Evolutionary conservation across 64 coral and sea anemone genomes (phyloP).

Genomic region (Montipora capricornis): DNA sequence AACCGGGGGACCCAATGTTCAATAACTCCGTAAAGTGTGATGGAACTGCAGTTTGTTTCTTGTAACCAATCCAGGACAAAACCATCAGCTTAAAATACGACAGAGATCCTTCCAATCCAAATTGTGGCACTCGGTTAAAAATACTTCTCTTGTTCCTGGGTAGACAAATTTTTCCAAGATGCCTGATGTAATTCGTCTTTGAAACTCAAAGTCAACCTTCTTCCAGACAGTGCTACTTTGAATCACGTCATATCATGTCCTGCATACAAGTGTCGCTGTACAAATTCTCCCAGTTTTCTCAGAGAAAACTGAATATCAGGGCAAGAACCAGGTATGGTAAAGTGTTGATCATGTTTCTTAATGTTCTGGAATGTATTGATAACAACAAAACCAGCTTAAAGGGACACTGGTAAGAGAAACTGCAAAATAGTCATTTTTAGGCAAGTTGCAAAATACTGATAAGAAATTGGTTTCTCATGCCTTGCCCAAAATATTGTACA

Average conservation of each 20-base stretch:
- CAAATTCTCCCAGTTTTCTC: background rate
- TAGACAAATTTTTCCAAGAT: constrained; percentile 34
- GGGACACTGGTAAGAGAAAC: too few relatives aligned
- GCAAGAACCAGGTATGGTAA: constrained; percentile 8
- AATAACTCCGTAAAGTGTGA: background rate
- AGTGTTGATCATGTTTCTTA: constrained; percentile 13
- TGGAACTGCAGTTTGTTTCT: constrained; percentile 9
- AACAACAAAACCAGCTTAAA: too few relatives aligned
- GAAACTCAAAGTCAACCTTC: constrained; percentile 18
- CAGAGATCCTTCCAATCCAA: constrained; percentile 25
- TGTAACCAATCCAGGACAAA: constrained; percentile 37
- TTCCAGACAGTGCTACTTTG: constrained; percentile 19
- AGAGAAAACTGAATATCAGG: constrained; percentile 23
- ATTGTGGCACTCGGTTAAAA: constrained; percentile 21
- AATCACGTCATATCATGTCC: constrained; percentile 8
- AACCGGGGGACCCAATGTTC: background rate
- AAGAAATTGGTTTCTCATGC: too few relatives aligned
- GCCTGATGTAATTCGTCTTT: constrained; percentile 23
- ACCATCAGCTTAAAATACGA: constrained; percentile 25
- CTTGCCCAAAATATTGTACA: too few relatives aligned
- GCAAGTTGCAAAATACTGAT: too few relatives aligned
- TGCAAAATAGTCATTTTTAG: too few relatives aligned
- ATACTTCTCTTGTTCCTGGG: constrained; percentile 16
- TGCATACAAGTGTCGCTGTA: background rate
- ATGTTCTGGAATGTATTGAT: too few relatives aligned